Conservation (phyloP, 64 coral and sea anemone genomes). For the Cladopsammia gracilis region DNA sequence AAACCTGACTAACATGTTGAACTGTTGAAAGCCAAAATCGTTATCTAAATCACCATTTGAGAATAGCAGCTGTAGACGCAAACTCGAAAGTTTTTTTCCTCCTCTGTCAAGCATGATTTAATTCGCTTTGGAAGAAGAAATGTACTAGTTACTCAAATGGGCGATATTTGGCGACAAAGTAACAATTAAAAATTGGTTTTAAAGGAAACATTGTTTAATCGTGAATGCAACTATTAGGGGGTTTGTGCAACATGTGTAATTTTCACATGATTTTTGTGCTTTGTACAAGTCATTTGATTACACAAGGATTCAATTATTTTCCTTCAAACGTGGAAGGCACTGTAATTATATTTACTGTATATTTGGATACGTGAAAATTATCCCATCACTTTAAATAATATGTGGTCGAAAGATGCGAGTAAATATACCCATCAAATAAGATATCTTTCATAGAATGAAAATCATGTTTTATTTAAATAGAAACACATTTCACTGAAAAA, state of each 20-base stretch:
- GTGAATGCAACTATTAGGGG: neutral
- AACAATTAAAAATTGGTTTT: neutral
- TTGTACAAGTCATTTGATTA: neutral
- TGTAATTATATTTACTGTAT: constrained; percentile 4
- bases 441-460: too few species aligned
- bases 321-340: neutral
- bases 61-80: neutral
- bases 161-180: neutral
- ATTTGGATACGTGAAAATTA: neutral
- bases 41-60: neutral
- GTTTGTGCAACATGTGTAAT: neutral
- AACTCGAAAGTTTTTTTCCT: neutral
- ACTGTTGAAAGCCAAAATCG: neutral
- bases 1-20: neutral
- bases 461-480: too few species aligned
- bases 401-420: too few species aligned
- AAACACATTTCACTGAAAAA: too few species aligned
- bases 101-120: too few species aligned
- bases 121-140: too few species aligned
- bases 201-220: neutral
- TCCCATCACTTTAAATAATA: neutral
- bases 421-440: too few species aligned
- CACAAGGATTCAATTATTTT: neutral
- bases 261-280: neutral
- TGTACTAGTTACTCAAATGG: too few species aligned